These are phyloP conservation scores for Amorpha juglandis DNA, from an alignment of 2,888 invertebrate species.

Conservation along the genomic window DNA sequence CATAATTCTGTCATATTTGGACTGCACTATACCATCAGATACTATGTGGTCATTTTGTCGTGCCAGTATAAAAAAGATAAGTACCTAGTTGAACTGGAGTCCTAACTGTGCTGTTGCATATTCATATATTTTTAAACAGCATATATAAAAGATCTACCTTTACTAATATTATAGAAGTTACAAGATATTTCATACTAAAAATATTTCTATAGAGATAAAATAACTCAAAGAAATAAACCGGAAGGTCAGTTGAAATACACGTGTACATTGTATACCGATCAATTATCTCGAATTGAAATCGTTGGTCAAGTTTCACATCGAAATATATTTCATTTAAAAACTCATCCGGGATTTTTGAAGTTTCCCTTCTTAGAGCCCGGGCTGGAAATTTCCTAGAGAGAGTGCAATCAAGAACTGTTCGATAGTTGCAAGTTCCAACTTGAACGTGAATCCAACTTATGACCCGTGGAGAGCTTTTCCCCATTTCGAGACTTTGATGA, in stretches of 20 bases:
- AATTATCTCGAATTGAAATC: slow-evolving; percentile 2
- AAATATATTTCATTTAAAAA: slow-evolving; percentile 45
- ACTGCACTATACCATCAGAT: too few relatives aligned
- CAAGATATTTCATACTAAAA: too few relatives aligned
- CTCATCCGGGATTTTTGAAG: slow-evolving; percentile 44
- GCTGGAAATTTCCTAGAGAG: slow-evolving; percentile 63
- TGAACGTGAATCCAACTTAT: slow-evolving; percentile 63
- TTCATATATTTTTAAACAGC: too few relatives aligned
- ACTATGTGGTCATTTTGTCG: too few relatives aligned
- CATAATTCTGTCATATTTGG: too few relatives aligned
- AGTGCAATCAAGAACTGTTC: slow-evolving; percentile 73
- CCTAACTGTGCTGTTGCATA: too few relatives aligned
- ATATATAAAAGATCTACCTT: too few relatives aligned
- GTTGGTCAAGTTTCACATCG: slow-evolving; percentile 2
- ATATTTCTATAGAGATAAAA: neutral
- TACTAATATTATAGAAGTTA: too few relatives aligned
- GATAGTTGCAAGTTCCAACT: slow-evolving; percentile 65
- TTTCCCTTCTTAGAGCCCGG: slow-evolving; percentile 57
- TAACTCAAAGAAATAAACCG: neutral
- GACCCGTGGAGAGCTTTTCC: slow-evolving; percentile 63
- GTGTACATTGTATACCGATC: neutral
- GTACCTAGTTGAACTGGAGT: too few relatives aligned
- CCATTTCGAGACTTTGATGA: slow-evolving; percentile 66
- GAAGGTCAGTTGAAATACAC: neutral
- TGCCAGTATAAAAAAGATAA: too few relatives aligned